Conservation (phyloP, 2,888 invertebrate genomes). For the Agrochola lota region DNA sequence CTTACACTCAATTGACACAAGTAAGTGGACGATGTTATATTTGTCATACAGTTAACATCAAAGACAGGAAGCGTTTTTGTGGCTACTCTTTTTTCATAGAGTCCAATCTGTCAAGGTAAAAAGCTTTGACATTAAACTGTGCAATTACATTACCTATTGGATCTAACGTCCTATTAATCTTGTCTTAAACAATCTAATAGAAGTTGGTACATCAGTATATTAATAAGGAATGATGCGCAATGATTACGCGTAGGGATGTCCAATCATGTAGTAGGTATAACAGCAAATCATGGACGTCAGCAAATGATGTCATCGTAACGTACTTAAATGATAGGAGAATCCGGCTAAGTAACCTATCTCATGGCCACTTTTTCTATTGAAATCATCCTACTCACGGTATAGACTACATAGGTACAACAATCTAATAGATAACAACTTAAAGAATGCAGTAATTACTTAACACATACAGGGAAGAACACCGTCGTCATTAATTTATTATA, state of each 20-base stretch:
- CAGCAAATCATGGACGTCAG: conserved; percentile 81
- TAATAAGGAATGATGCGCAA: conserved; percentile 31
- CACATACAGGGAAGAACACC: conserved; percentile 73
- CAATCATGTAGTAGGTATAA: conserved; percentile 67
- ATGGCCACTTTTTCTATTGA: conserved; percentile 86
- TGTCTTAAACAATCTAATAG: conserved; percentile 1
- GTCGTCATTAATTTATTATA: conserved; percentile 72
- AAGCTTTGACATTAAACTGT: conserved; percentile 49
- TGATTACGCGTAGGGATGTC: conserved; percentile 58
- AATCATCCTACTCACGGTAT: conserved; percentile 75
- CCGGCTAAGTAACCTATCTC: conserved; percentile 86
- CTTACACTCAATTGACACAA: conserved; percentile 81
- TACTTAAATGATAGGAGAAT: conserved; percentile 79
- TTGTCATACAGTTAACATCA: conserved; percentile 83
- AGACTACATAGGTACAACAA: conserved; percentile 25
- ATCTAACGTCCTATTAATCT: not conserved
- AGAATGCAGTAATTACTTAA: conserved; percentile 75
- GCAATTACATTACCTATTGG: conserved; percentile 14
- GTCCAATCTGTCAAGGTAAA: conserved; percentile 80
- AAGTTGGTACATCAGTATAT: conserved; percentile 1
- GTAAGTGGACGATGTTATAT: conserved; percentile 76
- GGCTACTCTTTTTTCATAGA: conserved; percentile 75
- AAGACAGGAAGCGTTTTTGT: conserved; percentile 80
- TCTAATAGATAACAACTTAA: conserved; percentile 52
- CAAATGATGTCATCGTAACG: conserved; percentile 84